Base-by-base conservation (phyloP, 2,888 invertebrate genomes). In the Thymelicus acteon region DNA sequence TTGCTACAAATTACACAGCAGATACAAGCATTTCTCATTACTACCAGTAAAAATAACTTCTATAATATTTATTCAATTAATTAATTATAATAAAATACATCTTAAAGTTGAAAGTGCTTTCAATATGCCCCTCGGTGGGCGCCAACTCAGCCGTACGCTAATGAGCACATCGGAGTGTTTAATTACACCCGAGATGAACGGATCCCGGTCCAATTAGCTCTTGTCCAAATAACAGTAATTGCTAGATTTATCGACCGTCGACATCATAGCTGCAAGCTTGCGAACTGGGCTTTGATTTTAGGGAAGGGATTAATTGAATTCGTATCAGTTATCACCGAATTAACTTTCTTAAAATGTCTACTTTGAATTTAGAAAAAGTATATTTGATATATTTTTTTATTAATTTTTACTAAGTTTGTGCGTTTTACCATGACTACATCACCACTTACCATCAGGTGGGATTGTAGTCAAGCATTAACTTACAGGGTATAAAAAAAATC, bases 151-250 rank as follows among this genome's bases (percentile, higher is more conserved):
- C 70, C 60, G 39, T 48, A 60, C 70, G 70, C 70, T 70, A 64
- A 70, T 71, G 65, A 64, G 70, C 70, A 49, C 49, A 15, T 12
- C 60, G 65, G 63, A 52, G 64, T 39, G 58, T 60, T 71, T 65
- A 71, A 65, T 71, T 70, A 70, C 70, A 71, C 13, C 52, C 64
- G 64, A 70, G 71, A 71, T 65, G 71, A 71, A 39, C 60, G 60
- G 64, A 58, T 66, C 40, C 64, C 64, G 60, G 66, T 66, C 71
- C 66, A 71, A 71, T 71, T 71, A 71, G 66, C 71, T 66, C 71
- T 57, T 71, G 60, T 71, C 60, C 71, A 71, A 71, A 71, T 65
- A 71, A 60, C 71, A 65, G 71, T 71, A 71, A 71, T 71, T 71
- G 71, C 54, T 65, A 60, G 65, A 65, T 71, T 44, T 71, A 71